Conservation (phyloP, 2,113 vertebrate genomes). For the Pelecanus crispus region DNA sequence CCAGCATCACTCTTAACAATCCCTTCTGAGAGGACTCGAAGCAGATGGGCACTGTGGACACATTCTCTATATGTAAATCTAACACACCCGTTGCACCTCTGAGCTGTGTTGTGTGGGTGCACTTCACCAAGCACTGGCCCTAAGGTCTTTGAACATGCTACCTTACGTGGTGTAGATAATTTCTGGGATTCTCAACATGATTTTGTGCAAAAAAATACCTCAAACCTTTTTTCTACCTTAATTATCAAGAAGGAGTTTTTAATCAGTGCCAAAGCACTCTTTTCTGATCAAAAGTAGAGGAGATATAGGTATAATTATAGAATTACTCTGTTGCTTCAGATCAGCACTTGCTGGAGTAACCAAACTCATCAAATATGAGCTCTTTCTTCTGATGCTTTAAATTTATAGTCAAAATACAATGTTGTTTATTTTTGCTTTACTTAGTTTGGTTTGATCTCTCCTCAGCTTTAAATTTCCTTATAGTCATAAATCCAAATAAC, state of each 20-base stretch:
- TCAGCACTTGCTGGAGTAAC: neutral
- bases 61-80: neutral
- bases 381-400: neutral
- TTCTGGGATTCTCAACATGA: neutral
- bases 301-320: neutral
- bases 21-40: neutral
- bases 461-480: neutral
- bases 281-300: neutral
- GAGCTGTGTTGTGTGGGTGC: neutral
- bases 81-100: rapidly evolving
- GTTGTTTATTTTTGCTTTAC: neutral
- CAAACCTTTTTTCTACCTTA: neutral
- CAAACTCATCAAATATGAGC: neutral
- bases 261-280: neutral
- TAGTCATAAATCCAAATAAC: slow-evolving; percentile 1
- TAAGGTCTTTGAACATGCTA: neutral
- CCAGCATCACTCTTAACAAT: neutral
- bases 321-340: neutral
- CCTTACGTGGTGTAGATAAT: neutral
- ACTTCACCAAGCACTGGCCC: neutral
- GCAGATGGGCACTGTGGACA: neutral
- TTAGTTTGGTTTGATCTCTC: neutral
- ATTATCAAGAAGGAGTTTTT: neutral
- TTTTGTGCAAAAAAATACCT: neutral
- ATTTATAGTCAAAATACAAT: neutral